Evolutionary conservation across 2,888 invertebrate genomes (phyloP).

Genomic region (Brachypalpus laphriformis): DNA sequence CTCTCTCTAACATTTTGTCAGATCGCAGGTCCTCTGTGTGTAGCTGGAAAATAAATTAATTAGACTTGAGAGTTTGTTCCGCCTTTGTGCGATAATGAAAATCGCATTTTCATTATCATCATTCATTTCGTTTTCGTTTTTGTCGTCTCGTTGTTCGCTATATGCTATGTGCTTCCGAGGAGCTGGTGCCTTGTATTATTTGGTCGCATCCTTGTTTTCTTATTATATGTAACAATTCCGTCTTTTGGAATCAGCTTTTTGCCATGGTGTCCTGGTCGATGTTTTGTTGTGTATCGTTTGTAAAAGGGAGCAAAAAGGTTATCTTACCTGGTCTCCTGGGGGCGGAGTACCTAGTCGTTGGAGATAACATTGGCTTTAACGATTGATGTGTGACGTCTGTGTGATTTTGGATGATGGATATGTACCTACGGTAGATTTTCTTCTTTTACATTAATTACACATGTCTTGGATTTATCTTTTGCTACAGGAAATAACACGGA

Average conservation of each 20-base stretch:
- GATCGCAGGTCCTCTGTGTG: slow-evolving; percentile 36
- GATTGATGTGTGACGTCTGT: slow-evolving; percentile 54
- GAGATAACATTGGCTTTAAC: slow-evolving; percentile 18
- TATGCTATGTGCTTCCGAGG: neutral
- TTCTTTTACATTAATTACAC: slow-evolving; percentile 46
- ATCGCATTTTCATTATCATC: slow-evolving; percentile 68
- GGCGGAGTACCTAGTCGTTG: neutral
- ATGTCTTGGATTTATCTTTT: slow-evolving; percentile 24
- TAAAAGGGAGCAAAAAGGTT: slow-evolving; percentile 7
- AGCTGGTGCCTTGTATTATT: slow-evolving; percentile 21
- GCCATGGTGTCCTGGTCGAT: neutral
- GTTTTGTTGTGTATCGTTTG: neutral
- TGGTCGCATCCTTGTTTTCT: slow-evolving; percentile 13
- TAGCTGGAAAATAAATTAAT: slow-evolving; percentile 68
- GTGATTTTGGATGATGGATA: slow-evolving; percentile 45
- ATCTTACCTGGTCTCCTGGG: slow-evolving; percentile 24
- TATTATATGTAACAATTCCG: slow-evolving; percentile 34
- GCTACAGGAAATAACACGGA: neutral
- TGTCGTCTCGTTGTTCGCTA: neutral
- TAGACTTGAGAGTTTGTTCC: slow-evolving; percentile 66
- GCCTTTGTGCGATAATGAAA: slow-evolving; percentile 71
- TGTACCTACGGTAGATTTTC: neutral
- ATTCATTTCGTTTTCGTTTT: slow-evolving; percentile 28
- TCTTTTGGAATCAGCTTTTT: slow-evolving; percentile 20
- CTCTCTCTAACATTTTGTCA: slow-evolving; percentile 30